phyloP scores from a whole-genome alignment of 2,888 invertebrate species.

The Operophtera brumata region DNA sequence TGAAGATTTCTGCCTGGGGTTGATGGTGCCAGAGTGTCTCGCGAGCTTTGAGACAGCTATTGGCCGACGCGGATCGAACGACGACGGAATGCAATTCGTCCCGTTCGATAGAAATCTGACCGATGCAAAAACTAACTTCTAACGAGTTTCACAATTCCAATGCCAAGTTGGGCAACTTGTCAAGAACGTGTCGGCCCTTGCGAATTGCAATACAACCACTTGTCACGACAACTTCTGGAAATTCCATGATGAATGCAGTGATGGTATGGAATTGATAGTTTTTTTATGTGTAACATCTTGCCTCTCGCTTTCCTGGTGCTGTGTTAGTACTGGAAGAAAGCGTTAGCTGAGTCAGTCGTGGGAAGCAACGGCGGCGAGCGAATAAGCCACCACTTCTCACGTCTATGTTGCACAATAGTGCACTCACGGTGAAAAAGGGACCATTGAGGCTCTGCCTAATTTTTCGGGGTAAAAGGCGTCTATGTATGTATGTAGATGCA shows the following conservation, averaged over 20 bases:
- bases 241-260: slow-evolving; percentile 5
- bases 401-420: no score
- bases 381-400: no score
- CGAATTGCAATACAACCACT: slow-evolving; percentile 13
- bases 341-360: no score
- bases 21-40: slow-evolving; percentile 54
- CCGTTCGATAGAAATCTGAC: slow-evolving; percentile 65
- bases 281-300: no score
- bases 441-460: no score
- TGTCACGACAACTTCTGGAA: slow-evolving; percentile 16
- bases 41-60: slow-evolving; percentile 41
- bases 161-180: slow-evolving; percentile 58
- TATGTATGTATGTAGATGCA: no score
- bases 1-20: no score
- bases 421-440: no score
- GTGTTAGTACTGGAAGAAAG: no score
- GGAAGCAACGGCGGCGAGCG: no score
- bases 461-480: no score
- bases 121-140: slow-evolving; percentile 60
- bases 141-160: slow-evolving; percentile 72
- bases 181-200: slow-evolving; percentile 47
- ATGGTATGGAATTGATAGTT: not conserved
- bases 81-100: slow-evolving; percentile 44
- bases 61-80: slow-evolving; percentile 42
- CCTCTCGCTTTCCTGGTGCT: no score